Evolutionary conservation across 2,797 vertebrate species (phyloP).

Genomic region (Micrastur ruficollis): DNA sequence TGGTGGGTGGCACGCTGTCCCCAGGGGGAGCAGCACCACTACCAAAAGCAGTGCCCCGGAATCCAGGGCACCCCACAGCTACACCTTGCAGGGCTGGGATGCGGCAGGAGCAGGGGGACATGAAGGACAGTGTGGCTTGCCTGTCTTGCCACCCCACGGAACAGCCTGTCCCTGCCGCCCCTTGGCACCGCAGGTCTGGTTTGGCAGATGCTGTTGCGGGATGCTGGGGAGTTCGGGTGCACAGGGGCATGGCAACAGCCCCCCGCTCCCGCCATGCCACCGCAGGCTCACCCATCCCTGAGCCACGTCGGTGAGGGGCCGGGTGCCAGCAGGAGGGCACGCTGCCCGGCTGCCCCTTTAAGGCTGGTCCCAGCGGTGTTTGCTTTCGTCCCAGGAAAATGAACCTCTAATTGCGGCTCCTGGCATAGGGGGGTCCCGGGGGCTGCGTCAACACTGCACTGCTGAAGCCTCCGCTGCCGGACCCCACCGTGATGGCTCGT

Average conservation of each 20-base stretch:
- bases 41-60: too few species aligned
- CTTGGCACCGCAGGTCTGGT: neutral
- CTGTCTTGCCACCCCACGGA: neutral
- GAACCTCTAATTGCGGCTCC: neutral
- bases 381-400: neutral
- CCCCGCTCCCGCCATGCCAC: too few species aligned
- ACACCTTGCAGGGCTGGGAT: neutral
- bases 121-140: neutral
- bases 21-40: neutral
- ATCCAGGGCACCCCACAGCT: neutral
- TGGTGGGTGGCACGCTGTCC: neutral
- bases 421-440: neutral
- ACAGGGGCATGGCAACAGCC: too few species aligned
- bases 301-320: neutral
- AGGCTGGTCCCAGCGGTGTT: neutral
- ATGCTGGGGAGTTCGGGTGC: neutral
- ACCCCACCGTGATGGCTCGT: neutral
- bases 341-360: neutral
- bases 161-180: neutral
- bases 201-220: too few species aligned
- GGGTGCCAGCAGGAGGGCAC: neutral
- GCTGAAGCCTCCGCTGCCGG: neutral
- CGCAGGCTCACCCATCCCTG: rapidly evolving
- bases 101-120: rapidly evolving
- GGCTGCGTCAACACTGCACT: neutral